phyloP scores from a whole-genome alignment of 2,113 vertebrate genomes.

The Datnioides undecimradiatus region DNA sequence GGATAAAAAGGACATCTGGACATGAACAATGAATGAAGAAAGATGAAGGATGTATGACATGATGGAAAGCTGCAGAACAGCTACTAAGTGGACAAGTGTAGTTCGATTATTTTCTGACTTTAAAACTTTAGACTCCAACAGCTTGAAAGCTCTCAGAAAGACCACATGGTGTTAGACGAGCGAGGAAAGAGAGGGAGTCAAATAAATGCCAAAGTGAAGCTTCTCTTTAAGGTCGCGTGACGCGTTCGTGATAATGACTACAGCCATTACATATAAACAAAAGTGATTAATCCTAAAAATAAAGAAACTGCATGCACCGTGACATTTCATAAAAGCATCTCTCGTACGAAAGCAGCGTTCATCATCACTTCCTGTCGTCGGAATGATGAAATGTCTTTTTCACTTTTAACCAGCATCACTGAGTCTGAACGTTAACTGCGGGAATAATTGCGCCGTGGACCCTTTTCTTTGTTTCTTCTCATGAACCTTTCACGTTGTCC shows the following conservation, averaged over 20 bases:
- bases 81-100: neutral
- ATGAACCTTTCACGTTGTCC: neutral
- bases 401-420: neutral
- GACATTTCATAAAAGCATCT: slow-evolving; percentile 51
- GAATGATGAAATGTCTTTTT: slow-evolving; percentile 1
- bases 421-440: neutral
- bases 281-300: neutral
- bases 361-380: slow-evolving; percentile 5
- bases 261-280: neutral
- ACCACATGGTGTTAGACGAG: neutral
- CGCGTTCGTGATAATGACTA: neutral
- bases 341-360: neutral
- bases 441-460: too few species aligned
- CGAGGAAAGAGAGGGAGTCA: neutral
- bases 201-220: neutral
- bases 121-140: too few species aligned
- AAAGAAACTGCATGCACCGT: neutral
- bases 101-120: too few species aligned
- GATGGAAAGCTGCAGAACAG: neutral
- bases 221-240: neutral
- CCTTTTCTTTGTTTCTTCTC: neutral
- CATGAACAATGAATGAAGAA: neutral
- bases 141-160: neutral
- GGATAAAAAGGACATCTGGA: neutral
- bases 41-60: neutral